These are phyloP conservation scores for Karalla daura DNA, from an alignment of 2,797 vertebrate species.

Conservation along the genomic window DNA sequence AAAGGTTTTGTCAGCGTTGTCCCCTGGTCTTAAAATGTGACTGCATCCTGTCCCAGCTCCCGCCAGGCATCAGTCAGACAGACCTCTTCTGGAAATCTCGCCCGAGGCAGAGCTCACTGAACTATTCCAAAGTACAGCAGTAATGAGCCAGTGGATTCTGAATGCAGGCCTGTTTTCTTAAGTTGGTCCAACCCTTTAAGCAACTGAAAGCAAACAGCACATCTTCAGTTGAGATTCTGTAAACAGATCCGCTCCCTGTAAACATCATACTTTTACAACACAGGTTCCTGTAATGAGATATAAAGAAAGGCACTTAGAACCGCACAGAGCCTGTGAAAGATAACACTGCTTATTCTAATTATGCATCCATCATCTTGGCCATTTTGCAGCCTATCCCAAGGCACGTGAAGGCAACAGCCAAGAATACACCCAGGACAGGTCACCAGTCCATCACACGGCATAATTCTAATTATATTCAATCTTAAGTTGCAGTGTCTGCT, in stretches of 20 bases:
- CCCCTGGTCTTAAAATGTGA: not conserved
- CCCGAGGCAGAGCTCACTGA: slow-evolving; percentile 1
- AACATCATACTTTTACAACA: slow-evolving; percentile 1
- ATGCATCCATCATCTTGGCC: too few relatives aligned
- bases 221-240: not conserved
- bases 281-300: slow-evolving; percentile 2
- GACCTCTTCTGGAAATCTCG: not conserved
- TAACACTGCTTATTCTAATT: not conserved
- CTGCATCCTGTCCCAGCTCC: not conserved
- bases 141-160: not conserved
- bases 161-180: not conserved
- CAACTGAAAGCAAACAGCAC: slow-evolving; percentile 13
- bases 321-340: not conserved
- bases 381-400: too few relatives aligned
- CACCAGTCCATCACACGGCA: too few relatives aligned
- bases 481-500: slow-evolving; percentile 4
- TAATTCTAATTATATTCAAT: not conserved
- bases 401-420: too few relatives aligned
- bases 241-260: slow-evolving; percentile 9
- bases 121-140: not conserved
- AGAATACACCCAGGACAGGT: too few relatives aligned
- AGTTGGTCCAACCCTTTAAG: not conserved
- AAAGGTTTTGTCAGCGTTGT: not conserved
- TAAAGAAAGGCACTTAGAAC: not conserved
- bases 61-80: not conserved